phyloP scores from a whole-genome alignment of 2,113 vertebrate species.

The Ptychochromis oligacanthus region DNA sequence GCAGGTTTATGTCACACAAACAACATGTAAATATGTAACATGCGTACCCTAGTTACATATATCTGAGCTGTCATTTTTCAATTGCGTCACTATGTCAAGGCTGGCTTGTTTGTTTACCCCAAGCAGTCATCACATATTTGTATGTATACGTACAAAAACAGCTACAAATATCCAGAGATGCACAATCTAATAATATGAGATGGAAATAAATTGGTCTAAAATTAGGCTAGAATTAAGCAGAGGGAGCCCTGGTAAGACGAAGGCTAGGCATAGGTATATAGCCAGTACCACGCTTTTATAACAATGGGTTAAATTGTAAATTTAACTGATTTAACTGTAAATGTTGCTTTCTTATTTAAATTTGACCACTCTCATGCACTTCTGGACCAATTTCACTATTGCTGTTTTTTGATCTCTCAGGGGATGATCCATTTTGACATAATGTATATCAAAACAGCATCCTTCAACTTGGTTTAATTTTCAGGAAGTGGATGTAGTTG shows the following conservation, averaged over 20 bases:
- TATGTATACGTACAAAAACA: background rate
- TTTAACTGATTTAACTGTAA: background rate
- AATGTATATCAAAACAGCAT: background rate
- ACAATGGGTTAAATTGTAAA: background rate
- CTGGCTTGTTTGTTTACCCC: background rate
- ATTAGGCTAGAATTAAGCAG: background rate
- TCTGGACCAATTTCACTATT: background rate
- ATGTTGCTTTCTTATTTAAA: background rate
- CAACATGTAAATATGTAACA: background rate
- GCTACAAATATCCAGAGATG: background rate
- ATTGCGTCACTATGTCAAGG: background rate
- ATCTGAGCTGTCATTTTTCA: background rate
- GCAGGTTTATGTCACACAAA: background rate
- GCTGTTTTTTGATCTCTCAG: background rate
- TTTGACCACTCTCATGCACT: background rate
- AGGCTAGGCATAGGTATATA: background rate
- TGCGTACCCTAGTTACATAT: too few species aligned
- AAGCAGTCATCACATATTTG: background rate
- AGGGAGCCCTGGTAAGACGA: background rate
- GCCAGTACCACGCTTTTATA: background rate
- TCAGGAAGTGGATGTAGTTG: background rate
- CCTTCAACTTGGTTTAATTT: background rate
- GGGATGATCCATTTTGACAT: background rate
- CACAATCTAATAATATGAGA: background rate
- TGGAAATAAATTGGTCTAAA: background rate